Percentiles rank a stretch among this genome's conserved stretches.
Conservation (phyloP, 2,113 vertebrate genomes). For the Bolborhynchus lineola region DNA sequence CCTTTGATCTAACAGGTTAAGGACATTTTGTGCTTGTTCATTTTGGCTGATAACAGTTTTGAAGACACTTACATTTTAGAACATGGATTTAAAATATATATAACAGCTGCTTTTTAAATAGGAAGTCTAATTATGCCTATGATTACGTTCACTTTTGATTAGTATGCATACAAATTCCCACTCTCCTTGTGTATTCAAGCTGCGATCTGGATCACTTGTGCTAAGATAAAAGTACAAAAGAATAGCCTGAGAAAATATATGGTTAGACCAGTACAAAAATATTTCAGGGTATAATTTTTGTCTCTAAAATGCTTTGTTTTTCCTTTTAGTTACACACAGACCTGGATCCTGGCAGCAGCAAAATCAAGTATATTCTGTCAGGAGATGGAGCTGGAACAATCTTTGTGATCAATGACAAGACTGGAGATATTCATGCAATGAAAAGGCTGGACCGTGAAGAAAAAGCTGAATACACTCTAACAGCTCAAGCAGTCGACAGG, state of each 20-base stretch:
- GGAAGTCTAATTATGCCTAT: constrained; percentile 51
- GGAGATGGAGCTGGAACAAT: constrained; percentile 98
- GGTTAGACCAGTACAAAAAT: not conserved
- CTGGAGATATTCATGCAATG: constrained; percentile 98
- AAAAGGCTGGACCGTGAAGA: constrained; percentile 97
- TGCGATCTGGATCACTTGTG: not conserved
- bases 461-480: constrained; percentile 96
- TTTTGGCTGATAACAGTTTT: not conserved
- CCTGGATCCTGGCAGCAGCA: constrained; percentile 88
- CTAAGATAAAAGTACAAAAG: not conserved
- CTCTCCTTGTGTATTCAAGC: not conserved
- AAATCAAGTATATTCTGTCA: constrained; percentile 93
- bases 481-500: constrained; percentile 91
- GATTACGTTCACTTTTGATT: constrained; percentile 51
- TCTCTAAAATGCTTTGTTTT: constrained; percentile 31
- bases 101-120: constrained; percentile 53
- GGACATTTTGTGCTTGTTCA: not conserved
- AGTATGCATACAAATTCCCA: not conserved
- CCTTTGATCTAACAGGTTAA: not conserved
- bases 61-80: constrained; percentile 11
- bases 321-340: constrained; percentile 92
- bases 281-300: not conserved
- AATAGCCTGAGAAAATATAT: not conserved
- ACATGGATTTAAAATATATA: constrained; percentile 6
- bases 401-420: constrained; percentile 96